These are phyloP conservation scores for Scaptomyza tumidula DNA, from an alignment of 2,888 invertebrate genomes.

Conservation along the genomic window DNA sequence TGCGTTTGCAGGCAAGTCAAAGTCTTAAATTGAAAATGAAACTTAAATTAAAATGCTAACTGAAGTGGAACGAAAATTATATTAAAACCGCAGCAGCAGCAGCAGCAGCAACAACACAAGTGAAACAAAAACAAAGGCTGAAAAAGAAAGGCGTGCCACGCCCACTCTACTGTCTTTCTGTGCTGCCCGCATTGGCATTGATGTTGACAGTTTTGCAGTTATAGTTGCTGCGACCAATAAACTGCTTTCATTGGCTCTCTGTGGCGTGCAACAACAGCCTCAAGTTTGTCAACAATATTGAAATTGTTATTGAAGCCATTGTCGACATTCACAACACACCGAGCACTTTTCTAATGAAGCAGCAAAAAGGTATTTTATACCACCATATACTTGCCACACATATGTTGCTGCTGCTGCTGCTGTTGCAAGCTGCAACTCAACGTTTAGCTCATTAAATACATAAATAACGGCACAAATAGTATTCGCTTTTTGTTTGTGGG, in stretches of 20 bases:
- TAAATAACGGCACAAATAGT: conserved; percentile 43
- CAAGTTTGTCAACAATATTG: conserved; percentile 74
- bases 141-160: conserved; percentile 32
- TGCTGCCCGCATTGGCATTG: conserved; percentile 63
- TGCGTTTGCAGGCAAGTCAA: conserved; percentile 70
- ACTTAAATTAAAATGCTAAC: conserved; percentile 83
- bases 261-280: conserved; percentile 64
- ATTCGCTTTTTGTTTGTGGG: background rate
- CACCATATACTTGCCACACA: conserved; percentile 17
- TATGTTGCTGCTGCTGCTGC: conserved; percentile 8
- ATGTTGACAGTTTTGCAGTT: conserved; percentile 60
- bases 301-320: conserved; percentile 54
- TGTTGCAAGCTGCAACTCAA: conserved; percentile 20
- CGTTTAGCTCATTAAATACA: conserved; percentile 49
- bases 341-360: conserved; percentile 69
- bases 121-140: conserved; percentile 17
- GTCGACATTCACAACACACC: conserved; percentile 43
- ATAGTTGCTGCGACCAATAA: conserved; percentile 39
- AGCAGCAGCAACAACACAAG: conserved; percentile 31
- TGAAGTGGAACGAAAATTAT: conserved; percentile 83
- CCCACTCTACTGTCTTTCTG: conserved; percentile 28
- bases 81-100: conserved; percentile 72
- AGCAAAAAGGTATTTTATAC: conserved; percentile 58
- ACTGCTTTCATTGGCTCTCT: conserved; percentile 51
- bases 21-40: conserved; percentile 81